Evolutionary conservation across 2,888 invertebrate species (phyloP).

Genomic region (Herminia tarsipennalis): DNA sequence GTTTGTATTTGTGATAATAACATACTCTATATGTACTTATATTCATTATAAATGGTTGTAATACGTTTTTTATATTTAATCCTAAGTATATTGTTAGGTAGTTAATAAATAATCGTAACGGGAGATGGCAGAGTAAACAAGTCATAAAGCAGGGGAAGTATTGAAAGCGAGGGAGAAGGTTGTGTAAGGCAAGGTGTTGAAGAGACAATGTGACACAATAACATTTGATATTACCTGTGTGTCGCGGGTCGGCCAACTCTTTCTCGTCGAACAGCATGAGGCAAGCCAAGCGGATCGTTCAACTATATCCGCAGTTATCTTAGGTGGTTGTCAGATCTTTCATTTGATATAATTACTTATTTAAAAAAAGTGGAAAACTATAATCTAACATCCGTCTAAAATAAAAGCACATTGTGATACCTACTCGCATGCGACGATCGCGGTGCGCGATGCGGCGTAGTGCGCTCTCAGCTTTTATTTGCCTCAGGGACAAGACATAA

Average conservation of each 20-base stretch:
- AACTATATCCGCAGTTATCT: conserved; percentile 48
- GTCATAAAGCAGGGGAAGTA: conserved; percentile 26
- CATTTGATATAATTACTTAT: not conserved
- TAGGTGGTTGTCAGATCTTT: conserved; percentile 19
- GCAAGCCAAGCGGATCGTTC: conserved; percentile 71
- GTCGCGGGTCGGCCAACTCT: conserved; percentile 41
- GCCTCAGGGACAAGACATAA: conserved; percentile 70
- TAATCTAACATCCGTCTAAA: conserved; percentile 31
- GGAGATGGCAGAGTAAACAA: conserved; percentile 18
- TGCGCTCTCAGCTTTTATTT: conserved; percentile 71
- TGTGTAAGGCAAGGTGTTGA: conserved; percentile 47
- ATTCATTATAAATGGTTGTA: not conserved
- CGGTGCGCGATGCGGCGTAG: conserved; percentile 78
- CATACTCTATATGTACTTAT: not conserved
- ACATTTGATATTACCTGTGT: conserved; percentile 56
- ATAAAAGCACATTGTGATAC: conserved; percentile 61
- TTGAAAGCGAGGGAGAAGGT: conserved; percentile 45
- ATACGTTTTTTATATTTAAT: too few relatives aligned
- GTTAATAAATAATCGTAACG: conserved; percentile 13
- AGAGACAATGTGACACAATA: conserved; percentile 55
- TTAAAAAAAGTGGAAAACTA: not conserved
- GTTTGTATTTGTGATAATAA: conserved; percentile 1
- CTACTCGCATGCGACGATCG: conserved; percentile 81
- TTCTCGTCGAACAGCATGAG: conserved; percentile 63
- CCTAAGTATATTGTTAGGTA: too few relatives aligned